phyloP scores from a whole-genome alignment of 1,140 invertebrate species.

The Penaeus vannamei region DNA sequence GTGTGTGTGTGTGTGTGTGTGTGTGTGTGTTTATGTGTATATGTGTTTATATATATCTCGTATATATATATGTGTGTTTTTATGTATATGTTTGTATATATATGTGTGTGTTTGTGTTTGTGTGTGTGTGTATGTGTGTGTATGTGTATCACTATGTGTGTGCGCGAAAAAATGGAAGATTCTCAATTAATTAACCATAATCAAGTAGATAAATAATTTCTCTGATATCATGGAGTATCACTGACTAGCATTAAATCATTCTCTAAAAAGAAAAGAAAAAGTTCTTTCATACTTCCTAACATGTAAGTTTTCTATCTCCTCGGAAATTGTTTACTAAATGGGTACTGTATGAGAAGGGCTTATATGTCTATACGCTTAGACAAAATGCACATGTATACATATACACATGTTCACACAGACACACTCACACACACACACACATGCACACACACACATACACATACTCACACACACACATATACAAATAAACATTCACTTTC shows the following conservation, averaged over 20 bases:
- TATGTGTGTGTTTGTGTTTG: neutral
- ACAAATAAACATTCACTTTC: neutral
- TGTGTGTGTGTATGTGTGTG: neutral
- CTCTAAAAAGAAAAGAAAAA: too few species aligned
- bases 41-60: neutral
- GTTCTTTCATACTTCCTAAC: too few species aligned
- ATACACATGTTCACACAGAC: neutral
- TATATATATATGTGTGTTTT: conserved; percentile 18
- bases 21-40: neutral
- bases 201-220: too few species aligned
- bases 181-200: too few species aligned
- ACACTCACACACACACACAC: neutral
- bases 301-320: neutral
- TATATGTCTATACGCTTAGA: neutral
- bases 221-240: too few species aligned
- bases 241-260: too few species aligned
- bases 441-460: neutral
- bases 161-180: too few species aligned
- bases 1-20: neutral
- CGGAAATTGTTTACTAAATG: too few species aligned
- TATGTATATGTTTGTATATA: conserved; percentile 2
- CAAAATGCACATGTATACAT: neutral
- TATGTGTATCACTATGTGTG: neutral
- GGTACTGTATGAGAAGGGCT: too few species aligned
- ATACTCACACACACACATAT: conserved; percentile 28